A percentile compares a stretch with the other conserved stretches of the same genome.
Evolutionary conservation across 2,113 vertebrate species (phyloP).

Genomic region (Poeciliopsis retropinna): DNA sequence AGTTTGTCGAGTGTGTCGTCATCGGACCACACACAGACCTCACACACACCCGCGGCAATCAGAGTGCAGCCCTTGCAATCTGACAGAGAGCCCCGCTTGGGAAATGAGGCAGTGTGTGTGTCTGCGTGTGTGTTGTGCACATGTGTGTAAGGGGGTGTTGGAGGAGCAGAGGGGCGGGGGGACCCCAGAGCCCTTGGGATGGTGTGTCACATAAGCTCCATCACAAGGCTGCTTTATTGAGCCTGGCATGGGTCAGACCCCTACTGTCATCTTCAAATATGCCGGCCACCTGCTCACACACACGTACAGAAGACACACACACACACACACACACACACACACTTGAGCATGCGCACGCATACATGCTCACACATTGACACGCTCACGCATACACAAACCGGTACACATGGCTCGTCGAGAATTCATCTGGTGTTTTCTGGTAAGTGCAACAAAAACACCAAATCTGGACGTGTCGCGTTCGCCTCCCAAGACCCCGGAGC

Average conservation of each 20-base stretch:
- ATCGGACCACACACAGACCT: constrained; percentile 59
- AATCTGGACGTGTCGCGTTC: constrained; percentile 79
- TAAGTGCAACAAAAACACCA: constrained; percentile 82
- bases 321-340: neutral
- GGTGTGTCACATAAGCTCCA: constrained; percentile 80
- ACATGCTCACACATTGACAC: constrained; percentile 45
- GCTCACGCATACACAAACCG: constrained; percentile 55
- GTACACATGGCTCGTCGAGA: constrained; percentile 68
- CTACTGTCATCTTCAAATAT: constrained; percentile 81
- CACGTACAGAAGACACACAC: constrained; percentile 9
- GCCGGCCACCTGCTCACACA: constrained; percentile 81
- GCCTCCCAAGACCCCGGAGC: constrained; percentile 71
- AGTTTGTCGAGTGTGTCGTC: constrained; percentile 34
- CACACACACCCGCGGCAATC: constrained; percentile 47
- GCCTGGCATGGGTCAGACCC: constrained; percentile 79
- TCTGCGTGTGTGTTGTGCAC: constrained; percentile 21
- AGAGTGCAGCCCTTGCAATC: constrained; percentile 45
- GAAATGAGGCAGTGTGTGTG: constrained; percentile 38
- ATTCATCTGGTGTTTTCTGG: constrained; percentile 80
- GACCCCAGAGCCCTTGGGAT: constrained; percentile 66
- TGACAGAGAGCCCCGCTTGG: constrained; percentile 48
- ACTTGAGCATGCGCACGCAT: constrained; percentile 8
- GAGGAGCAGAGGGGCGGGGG: constrained; percentile 49
- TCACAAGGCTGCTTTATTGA: constrained; percentile 79
- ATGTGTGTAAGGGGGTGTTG: constrained; percentile 38